Conservation (phyloP, 2,113 vertebrate genomes). For the Phylloscopus trochiloides region DNA sequence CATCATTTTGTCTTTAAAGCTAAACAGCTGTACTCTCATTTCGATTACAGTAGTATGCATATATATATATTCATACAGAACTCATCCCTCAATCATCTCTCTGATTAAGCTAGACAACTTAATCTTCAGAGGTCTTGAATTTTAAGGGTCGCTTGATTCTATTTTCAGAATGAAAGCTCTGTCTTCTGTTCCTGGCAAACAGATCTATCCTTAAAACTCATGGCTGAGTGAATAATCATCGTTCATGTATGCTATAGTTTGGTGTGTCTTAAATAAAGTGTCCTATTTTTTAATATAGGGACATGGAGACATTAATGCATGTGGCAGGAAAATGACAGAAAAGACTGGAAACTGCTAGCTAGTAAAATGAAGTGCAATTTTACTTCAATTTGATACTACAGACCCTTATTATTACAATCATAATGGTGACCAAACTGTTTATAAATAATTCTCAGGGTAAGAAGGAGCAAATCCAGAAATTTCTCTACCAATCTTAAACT, state of each 20-base stretch:
- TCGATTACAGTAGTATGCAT: not conserved
- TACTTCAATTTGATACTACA: not conserved
- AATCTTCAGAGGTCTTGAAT: not conserved
- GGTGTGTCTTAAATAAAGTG: not conserved
- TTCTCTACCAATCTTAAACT: not conserved
- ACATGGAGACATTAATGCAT: not conserved
- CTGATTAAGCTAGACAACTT: not conserved
- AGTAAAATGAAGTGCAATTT: not conserved
- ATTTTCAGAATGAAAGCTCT: conserved; percentile 9
- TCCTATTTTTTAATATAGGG: not conserved
- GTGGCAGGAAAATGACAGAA: not conserved
- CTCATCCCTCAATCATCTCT: not conserved
- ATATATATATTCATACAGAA: not conserved
- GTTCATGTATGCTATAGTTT: not conserved
- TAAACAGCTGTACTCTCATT: not conserved
- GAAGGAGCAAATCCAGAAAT: not conserved
- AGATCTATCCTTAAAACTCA: not conserved
- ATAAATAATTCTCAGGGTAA: not conserved
- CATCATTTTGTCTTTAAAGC: not conserved
- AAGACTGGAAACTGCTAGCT: not conserved
- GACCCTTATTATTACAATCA: not conserved
- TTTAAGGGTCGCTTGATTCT: not conserved
- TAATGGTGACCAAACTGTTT: not conserved
- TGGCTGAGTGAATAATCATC: not conserved
- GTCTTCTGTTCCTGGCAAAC: not conserved